Evolutionary conservation across 2,113 vertebrate genomes (phyloP), one percentile per base, ranked within the genome.

Genomic region (Stigmatopora nigra): DNA sequence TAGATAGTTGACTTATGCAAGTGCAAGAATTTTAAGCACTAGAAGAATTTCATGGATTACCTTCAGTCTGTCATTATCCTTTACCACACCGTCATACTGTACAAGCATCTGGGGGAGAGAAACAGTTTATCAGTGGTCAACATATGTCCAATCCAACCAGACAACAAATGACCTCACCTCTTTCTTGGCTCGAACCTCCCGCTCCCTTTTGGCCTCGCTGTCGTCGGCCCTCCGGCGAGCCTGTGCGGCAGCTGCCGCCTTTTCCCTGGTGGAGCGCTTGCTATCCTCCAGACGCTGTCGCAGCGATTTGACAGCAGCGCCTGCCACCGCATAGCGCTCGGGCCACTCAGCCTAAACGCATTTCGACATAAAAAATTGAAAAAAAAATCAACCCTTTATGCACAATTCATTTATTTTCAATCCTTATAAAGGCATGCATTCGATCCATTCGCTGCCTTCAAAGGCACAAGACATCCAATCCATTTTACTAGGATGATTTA

Each of bases 141-240:
- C 38, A 41, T 7, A 41, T 10, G 9, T 41, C 38, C 38, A 41
- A 41, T 41, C 9, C 25, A 31, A 41, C 9, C 9, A 1, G 9
- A 8, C 38, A 41, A 41, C 6, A 10, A 41, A 41, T 10, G 38
- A 31, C 14, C 62, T 93, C 82, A 98, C 97, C 9, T 98, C 93
- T 73, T 96, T 93, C 85, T 97, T 93, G 93, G 94, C 95, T 76
- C 89, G 93, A 84, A 90, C 91, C 82, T 98, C 95, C 36, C 93
- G 89, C 69, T 93, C 92, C 3, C 91, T 84, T 68, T 83, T 87
- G 0, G 89, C 86, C 63, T 96, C 94, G 80, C 92, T 93, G 52
- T 95, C 93, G 41, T 94, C 93, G 0, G 92, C 89, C n/a, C 94
- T 89, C 69, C 86, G 93, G 77, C 91, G 89, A 56, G 91, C 86